Evolutionary conservation across 2,113 vertebrate genomes (phyloP).

Genomic region (Loxodonta africana): DNA sequence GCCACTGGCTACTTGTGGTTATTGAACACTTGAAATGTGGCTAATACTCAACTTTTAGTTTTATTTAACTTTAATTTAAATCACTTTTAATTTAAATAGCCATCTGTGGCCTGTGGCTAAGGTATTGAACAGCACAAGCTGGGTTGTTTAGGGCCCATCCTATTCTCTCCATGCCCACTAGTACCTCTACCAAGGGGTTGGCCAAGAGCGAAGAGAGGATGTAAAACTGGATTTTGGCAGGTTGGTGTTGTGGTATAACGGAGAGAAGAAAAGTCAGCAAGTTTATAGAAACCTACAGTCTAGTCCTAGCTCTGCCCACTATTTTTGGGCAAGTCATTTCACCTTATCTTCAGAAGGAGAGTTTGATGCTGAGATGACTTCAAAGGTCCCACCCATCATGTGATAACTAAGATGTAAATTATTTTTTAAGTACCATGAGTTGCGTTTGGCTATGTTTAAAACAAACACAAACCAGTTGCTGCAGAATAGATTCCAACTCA

Average conservation of each 20-base stretch:
- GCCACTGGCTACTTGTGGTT: neutral
- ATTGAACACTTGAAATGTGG: neutral
- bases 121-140: neutral
- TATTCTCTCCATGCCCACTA: neutral
- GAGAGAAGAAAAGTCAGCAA: neutral
- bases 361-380: neutral
- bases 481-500: neutral
- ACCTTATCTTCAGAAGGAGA: slow-evolving; percentile 3
- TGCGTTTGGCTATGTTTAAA: neutral
- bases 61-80: neutral
- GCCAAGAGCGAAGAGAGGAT: neutral
- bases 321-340: neutral
- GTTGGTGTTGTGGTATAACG: neutral
- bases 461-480: neutral
- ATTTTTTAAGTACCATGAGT: neutral
- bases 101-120: neutral
- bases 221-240: neutral
- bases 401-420: neutral
- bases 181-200: neutral
- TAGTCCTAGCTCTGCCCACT: neutral
- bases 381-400: neutral
- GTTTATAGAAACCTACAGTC: too few species aligned
- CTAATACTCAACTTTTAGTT: neutral
- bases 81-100: neutral
- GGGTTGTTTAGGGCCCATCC: too few species aligned